phyloP scores from a whole-genome alignment of 2,888 invertebrate genomes.

The Deroplatys truncata region DNA sequence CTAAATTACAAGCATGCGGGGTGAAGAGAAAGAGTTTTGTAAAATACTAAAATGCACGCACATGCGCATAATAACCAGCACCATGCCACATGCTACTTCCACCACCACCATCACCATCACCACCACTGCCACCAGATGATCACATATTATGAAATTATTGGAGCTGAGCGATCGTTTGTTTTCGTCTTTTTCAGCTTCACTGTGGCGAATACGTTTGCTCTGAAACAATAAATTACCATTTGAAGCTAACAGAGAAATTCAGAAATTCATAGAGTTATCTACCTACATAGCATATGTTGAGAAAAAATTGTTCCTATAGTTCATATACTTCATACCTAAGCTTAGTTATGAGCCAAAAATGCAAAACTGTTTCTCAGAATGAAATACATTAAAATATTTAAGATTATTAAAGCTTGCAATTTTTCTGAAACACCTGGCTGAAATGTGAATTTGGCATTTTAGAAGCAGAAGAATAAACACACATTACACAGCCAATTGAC shows the following conservation, averaged over 20 bases:
- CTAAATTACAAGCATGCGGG: not conserved
- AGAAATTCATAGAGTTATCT: too few species aligned
- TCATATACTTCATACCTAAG: too few species aligned
- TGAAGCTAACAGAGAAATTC: slow-evolving; percentile 31
- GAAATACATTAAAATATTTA: too few species aligned
- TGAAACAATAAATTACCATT: slow-evolving; percentile 48
- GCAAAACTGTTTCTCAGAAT: too few species aligned
- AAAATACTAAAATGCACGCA: not conserved
- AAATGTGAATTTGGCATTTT: too few species aligned
- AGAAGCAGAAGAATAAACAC: too few species aligned
- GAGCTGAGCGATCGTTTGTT: slow-evolving; percentile 81
- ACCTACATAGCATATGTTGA: too few species aligned
- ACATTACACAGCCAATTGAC: too few species aligned
- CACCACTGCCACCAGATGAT: not conserved
- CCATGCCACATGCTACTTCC: not conserved
- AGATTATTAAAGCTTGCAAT: too few species aligned
- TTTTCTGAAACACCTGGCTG: too few species aligned
- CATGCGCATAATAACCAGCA: not conserved
- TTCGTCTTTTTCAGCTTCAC: slow-evolving; percentile 84
- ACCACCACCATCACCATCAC: not conserved
- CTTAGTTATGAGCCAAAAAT: too few species aligned
- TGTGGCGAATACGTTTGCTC: slow-evolving; percentile 82
- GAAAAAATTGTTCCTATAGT: too few species aligned
- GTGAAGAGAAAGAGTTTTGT: not conserved
- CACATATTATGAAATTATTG: slow-evolving; percentile 55